Conservation (phyloP, 2,888 invertebrate species). For the Tenthredo distinguenda region DNA sequence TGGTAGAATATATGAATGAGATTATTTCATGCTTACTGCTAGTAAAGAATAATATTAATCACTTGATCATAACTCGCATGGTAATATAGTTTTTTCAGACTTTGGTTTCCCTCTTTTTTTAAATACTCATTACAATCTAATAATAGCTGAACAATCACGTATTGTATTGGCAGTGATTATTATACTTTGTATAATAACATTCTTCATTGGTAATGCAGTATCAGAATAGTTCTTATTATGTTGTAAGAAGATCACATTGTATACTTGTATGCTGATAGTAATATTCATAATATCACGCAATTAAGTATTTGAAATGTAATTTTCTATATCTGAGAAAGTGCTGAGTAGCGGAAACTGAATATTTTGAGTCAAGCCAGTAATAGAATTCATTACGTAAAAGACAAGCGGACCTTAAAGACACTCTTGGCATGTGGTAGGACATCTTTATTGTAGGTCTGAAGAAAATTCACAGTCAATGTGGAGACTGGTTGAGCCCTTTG, state of each 20-base stretch:
- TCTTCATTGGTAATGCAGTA: neutral
- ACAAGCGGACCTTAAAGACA: conserved; percentile 25
- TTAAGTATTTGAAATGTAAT: neutral
- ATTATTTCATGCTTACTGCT: neutral
- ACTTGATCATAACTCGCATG: neutral
- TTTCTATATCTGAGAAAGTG: neutral
- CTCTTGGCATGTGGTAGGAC: conserved; percentile 48
- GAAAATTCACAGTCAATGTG: conserved; percentile 45
- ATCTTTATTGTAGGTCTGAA: conserved; percentile 35
- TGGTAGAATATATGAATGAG: neutral
- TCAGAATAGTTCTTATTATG: neutral
- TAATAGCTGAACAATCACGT: neutral
- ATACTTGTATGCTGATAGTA: neutral
- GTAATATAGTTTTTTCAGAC: neutral
- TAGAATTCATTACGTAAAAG: conserved; percentile 51
- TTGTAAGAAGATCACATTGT: neutral
- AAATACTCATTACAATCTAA: conserved; percentile 6
- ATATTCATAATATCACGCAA: neutral
- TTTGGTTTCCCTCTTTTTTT: neutral
- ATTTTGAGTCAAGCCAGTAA: conserved; percentile 35
- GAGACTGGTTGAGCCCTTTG: conserved; percentile 22
- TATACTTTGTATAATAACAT: neutral
- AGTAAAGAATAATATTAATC: neutral
- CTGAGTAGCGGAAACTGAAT: neutral
- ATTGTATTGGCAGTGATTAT: neutral